A percentile compares a stretch with the other conserved stretches of the same genome.
Evolutionary conservation across 2,113 vertebrate genomes (phyloP).

Genomic region (Calonectris borealis): DNA sequence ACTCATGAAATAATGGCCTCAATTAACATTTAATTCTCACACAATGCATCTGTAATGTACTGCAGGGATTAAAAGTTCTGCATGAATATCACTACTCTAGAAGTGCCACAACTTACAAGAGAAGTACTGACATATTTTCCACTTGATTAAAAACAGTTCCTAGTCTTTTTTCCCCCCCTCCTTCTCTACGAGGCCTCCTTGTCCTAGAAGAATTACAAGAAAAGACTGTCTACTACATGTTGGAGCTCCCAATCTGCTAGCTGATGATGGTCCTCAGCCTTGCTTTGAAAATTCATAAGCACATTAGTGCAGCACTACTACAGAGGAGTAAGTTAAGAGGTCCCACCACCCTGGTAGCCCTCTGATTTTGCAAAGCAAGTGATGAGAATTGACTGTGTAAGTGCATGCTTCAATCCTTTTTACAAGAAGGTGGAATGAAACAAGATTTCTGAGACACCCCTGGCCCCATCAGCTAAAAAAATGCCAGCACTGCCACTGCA

Average conservation of each 20-base stretch:
- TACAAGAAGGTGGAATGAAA: background rate
- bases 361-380: rapidly evolving
- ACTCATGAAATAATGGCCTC: slow-evolving; percentile 52
- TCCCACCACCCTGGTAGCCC: background rate
- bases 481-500: background rate
- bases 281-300: background rate
- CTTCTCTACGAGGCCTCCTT: background rate
- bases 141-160: slow-evolving; percentile 8
- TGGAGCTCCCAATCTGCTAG: background rate
- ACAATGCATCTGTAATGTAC: slow-evolving; percentile 32
- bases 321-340: background rate
- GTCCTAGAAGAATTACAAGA: background rate
- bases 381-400: background rate
- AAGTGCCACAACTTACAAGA: background rate
- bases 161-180: background rate
- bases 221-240: rapidly evolving
- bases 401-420: background rate
- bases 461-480: background rate
- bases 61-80: slow-evolving; percentile 33
- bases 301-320: background rate
- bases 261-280: background rate
- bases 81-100: background rate
- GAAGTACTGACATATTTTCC: background rate
- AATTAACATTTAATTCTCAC: slow-evolving; percentile 58
- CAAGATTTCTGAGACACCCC: background rate